phyloP scores from a whole-genome alignment of 2,797 vertebrate species.

The Sebastes iracundus region DNA sequence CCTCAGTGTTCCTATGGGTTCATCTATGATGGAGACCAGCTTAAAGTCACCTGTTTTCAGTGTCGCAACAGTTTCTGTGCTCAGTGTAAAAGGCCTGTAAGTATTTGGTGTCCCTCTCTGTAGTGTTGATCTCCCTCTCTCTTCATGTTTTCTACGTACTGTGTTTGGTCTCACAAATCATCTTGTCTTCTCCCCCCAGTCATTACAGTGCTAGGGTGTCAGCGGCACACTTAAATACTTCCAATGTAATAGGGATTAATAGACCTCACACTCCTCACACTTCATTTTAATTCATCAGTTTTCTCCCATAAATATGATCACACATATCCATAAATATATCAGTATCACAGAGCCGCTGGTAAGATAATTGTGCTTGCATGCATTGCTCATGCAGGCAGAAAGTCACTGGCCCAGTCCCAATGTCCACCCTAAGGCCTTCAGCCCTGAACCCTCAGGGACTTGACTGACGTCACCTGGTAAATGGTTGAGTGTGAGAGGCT shows the following conservation, averaged over 20 bases:
- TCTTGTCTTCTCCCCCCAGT: not conserved
- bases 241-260: not conserved
- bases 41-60: constrained; percentile 92
- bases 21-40: constrained; percentile 92
- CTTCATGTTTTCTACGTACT: not conserved
- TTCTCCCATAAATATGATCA: not conserved
- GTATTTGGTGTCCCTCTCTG: constrained; percentile 15
- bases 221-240: not conserved
- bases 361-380: no score
- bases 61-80: constrained; percentile 92
- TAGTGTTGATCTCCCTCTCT: not conserved
- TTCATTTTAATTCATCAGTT: no score
- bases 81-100: constrained; percentile 90
- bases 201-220: not conserved
- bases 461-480: no score
- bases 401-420: no score
- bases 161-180: not conserved
- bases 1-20: constrained; percentile 92
- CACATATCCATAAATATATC: no score
- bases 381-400: no score
- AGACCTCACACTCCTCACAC: no score
- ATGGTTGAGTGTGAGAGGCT: no score
- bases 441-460: no score
- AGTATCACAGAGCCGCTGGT: no score
- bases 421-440: no score